Conservation (phyloP, 2,113 vertebrate species). For the Lathamus discolor region DNA sequence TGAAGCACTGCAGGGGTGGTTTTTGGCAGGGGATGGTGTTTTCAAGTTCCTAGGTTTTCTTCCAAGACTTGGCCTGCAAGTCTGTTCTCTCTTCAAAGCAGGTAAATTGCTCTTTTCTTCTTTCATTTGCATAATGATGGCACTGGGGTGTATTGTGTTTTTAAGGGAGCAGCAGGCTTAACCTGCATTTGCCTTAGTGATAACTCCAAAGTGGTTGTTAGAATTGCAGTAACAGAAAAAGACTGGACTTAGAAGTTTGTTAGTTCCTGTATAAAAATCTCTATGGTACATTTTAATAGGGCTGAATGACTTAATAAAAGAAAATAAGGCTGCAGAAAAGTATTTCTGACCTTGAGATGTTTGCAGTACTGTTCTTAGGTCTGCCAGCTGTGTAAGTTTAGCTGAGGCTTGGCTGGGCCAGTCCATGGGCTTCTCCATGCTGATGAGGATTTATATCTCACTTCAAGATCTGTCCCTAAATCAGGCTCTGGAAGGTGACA, state of each 20-base stretch:
- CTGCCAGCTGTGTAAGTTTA: not conserved
- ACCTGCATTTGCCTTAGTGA: not conserved
- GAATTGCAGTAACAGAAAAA: not conserved
- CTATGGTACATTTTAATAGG: not conserved
- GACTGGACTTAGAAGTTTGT: not conserved
- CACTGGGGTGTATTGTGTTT: not conserved
- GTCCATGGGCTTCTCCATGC: not conserved
- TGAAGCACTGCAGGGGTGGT: rapidly evolving
- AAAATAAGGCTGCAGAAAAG: not conserved
- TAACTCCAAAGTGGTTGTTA: not conserved
- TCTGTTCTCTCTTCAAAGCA: not conserved
- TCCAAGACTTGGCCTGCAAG: not conserved
- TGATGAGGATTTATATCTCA: not conserved
- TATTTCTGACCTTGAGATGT: not conserved
- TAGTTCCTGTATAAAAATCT: not conserved
- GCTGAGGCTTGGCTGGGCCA: not conserved
- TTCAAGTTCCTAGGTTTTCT: not conserved
- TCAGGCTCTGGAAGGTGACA: not conserved
- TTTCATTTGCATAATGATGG: not conserved
- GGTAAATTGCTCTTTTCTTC: not conserved
- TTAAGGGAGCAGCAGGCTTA: not conserved
- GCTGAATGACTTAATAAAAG: not conserved
- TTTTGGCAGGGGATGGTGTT: not conserved
- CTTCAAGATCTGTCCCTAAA: not conserved
- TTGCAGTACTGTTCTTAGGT: not conserved